phyloP scores from a whole-genome alignment of 2,113 vertebrate genomes.

The Alligator mississippiensis region DNA sequence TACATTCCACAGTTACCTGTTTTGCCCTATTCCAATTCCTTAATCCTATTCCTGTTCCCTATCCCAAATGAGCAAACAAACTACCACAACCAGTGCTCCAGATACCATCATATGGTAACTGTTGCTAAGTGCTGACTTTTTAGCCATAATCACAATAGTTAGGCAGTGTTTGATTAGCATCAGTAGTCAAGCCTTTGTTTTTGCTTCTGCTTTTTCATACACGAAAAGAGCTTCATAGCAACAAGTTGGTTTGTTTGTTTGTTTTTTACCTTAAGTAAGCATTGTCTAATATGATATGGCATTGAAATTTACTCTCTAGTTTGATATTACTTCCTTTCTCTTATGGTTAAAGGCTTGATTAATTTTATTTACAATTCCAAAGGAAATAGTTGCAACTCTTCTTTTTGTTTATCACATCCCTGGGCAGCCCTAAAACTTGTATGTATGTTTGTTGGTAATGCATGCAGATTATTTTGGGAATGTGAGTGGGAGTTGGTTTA shows the following conservation, averaged over 20 bases:
- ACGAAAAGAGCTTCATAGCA: constrained; percentile 4
- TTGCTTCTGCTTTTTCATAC: not conserved
- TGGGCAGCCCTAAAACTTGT: constrained; percentile 50
- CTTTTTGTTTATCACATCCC: constrained; percentile 51
- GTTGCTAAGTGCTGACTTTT: not conserved
- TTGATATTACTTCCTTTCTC: not conserved
- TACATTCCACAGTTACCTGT: not conserved
- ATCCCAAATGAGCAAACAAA: not conserved
- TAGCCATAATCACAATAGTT: not conserved
- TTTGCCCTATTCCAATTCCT: no score
- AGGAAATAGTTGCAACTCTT: constrained; percentile 39
- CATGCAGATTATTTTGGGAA: constrained; percentile 77
- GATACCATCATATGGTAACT: not conserved
- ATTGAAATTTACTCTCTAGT: not conserved
- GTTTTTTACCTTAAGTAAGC: not conserved
- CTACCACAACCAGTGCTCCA: not conserved
- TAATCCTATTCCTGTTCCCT: not conserved
- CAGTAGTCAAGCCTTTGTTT: not conserved
- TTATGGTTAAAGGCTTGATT: constrained; percentile 22
- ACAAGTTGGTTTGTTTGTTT: not conserved
- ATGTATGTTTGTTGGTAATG: constrained; percentile 54
- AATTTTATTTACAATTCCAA: constrained; percentile 35
- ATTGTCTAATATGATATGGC: not conserved
- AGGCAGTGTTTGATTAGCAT: not conserved
- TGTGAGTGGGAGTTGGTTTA: constrained; percentile 73